Conservation (phyloP, 2,797 vertebrate species). For the Triplophysa yarkandensis region DNA sequence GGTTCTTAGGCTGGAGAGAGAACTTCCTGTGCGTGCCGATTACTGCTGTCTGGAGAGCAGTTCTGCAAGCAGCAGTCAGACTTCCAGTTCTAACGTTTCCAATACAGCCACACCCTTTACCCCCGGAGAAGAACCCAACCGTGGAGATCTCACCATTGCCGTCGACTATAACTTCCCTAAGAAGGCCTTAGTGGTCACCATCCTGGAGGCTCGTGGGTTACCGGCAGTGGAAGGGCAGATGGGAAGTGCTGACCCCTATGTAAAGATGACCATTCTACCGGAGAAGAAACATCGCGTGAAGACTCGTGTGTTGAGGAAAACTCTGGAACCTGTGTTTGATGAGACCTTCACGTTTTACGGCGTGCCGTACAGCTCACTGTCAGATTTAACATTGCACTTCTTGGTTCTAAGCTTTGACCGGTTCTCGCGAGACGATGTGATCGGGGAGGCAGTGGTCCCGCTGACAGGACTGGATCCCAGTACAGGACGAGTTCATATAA, state of each 20-base stretch:
- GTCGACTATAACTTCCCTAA: constrained; percentile 99
- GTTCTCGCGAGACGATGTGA: constrained; percentile 92
- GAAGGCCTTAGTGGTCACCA: constrained; percentile 93
- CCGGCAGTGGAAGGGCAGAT: constrained; percentile 89
- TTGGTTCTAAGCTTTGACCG: constrained; percentile 95
- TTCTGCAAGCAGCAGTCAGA: constrained; percentile 78
- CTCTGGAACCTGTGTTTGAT: constrained; percentile 90
- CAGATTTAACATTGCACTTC: constrained; percentile 93
- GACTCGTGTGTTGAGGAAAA: constrained; percentile 93
- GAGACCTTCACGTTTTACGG: constrained; percentile 99
- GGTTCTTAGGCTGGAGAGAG: constrained; percentile 66
- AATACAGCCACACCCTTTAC: constrained; percentile 87
- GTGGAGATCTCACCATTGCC: constrained; percentile 86
- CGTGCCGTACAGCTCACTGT: constrained; percentile 90
- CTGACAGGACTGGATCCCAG: constrained; percentile 90
- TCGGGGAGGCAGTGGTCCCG: constrained; percentile 92
- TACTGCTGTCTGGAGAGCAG: constrained; percentile 85
- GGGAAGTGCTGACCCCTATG: constrained; percentile 89
- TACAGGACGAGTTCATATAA: constrained; percentile 90
- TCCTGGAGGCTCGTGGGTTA: constrained; percentile 88
- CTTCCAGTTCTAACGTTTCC: constrained; percentile 73
- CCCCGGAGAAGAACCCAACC: constrained; percentile 75
- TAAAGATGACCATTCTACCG: constrained; percentile 96
- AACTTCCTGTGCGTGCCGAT: constrained; percentile 81
- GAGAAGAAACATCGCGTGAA: constrained; percentile 96